A percentile compares a stretch with the other conserved stretches of the same genome.
Evolutionary conservation across 2,797 vertebrate genomes (phyloP).

Genomic region (Anolis apletophallus): DNA sequence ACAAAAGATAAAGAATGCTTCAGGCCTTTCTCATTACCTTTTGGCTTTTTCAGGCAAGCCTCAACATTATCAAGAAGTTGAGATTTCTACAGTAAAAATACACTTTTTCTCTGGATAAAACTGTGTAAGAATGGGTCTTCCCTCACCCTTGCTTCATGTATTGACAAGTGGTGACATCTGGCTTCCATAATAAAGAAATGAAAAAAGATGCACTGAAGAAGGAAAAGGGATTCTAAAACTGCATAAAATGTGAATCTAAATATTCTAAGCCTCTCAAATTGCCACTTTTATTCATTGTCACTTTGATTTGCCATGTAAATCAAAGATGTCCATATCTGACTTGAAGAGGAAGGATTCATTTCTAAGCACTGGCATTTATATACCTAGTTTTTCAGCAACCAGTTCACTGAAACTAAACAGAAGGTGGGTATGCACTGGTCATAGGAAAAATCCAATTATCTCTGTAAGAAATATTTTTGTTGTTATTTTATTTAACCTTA

Average conservation of each 20-base stretch:
- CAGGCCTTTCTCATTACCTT: constrained; percentile 10
- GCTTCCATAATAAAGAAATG: neutral
- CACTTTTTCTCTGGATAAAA: neutral
- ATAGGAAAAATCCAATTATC: neutral
- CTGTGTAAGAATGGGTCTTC: neutral
- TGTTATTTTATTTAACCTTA: neutral
- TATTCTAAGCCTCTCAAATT: neutral
- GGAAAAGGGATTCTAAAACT: neutral
- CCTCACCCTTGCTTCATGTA: neutral
- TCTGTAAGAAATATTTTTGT: neutral
- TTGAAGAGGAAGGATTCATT: constrained; percentile 18
- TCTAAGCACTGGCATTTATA: neutral
- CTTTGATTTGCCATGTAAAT: constrained; percentile 29
- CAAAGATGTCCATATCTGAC: constrained; percentile 8
- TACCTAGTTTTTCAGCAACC: neutral
- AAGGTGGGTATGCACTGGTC: neutral
- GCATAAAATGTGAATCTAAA: neutral
- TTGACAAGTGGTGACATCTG: neutral
- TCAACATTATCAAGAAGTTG: neutral
- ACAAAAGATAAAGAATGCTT: constrained; percentile 14
- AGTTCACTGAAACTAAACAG: neutral
- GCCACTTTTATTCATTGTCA: constrained; percentile 24
- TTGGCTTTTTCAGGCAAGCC: neutral
- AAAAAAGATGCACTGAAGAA: neutral
- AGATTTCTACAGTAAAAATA: constrained; percentile 9